A percentile compares a stretch with the other conserved stretches of the same genome.
Conservation (phyloP, 2,113 vertebrate species). For the Rhinoptilus africanus region DNA sequence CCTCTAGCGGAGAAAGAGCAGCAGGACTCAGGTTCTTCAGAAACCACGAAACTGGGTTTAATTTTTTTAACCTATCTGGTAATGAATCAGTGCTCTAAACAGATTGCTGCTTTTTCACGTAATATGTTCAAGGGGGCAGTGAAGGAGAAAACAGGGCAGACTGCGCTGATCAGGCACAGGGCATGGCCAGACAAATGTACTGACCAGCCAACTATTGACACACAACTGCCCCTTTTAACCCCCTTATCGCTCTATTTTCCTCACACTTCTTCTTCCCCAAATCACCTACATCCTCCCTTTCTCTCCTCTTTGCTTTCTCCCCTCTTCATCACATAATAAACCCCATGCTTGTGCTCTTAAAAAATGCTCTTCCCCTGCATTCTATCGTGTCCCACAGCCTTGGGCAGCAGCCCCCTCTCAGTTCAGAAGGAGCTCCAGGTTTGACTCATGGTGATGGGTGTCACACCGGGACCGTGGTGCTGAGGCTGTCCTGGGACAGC, state of each 20-base stretch:
- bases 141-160: background rate
- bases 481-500: background rate
- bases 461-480: background rate
- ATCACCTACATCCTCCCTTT: background rate
- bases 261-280: background rate
- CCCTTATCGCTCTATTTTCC: background rate
- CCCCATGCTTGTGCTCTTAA: background rate
- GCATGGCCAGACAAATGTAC: background rate
- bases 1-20: background rate
- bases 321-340: background rate
- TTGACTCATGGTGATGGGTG: background rate
- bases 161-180: background rate
- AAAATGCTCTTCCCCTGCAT: background rate
- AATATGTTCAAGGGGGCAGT: background rate
- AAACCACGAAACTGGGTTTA: background rate
- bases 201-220: too few relatives aligned
- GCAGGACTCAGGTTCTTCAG: background rate
- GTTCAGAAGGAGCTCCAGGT: background rate
- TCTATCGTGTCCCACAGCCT: background rate
- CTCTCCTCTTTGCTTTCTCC: background rate
- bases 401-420: background rate
- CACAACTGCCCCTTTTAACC: fast-evolving
- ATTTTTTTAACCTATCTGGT: background rate
- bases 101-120: background rate
- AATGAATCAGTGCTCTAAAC: background rate